Conservation (phyloP, 2,888 invertebrate species). For the Sipha maydis region DNA sequence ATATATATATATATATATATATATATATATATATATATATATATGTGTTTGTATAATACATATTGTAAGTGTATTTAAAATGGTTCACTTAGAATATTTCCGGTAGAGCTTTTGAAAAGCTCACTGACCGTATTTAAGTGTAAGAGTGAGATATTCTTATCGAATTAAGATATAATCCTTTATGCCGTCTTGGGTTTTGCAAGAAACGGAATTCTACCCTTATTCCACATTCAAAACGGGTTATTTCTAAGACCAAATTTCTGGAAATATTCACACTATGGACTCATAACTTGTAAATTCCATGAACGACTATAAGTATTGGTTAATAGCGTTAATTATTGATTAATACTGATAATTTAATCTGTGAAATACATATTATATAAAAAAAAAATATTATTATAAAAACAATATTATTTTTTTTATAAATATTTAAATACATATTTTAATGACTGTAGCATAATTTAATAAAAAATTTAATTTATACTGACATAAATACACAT, state of each 20-base stretch:
- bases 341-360: no score
- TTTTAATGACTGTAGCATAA: no score
- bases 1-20: no score
- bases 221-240: neutral
- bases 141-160: neutral
- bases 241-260: constrained; percentile 35
- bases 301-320: neutral
- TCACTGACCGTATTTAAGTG: neutral
- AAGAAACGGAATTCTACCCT: constrained; percentile 12
- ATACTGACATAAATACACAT: no score
- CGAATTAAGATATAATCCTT: constrained; percentile 22
- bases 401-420: no score
- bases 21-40: no score
- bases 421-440: no score
- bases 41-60: no score
- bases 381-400: no score
- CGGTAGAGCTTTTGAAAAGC: constrained; percentile 8
- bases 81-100: constrained; percentile 5
- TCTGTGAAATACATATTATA: no score
- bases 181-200: neutral
- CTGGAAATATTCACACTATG: neutral
- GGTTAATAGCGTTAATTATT: no score
- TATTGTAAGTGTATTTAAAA: neutral
- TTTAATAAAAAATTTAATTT: no score
- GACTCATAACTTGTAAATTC: constrained; percentile 33